Evolutionary conservation across 2,113 vertebrate genomes (phyloP), one percentile per base, ranked within the genome.

Genomic region (Fulmarus glacialis): DNA sequence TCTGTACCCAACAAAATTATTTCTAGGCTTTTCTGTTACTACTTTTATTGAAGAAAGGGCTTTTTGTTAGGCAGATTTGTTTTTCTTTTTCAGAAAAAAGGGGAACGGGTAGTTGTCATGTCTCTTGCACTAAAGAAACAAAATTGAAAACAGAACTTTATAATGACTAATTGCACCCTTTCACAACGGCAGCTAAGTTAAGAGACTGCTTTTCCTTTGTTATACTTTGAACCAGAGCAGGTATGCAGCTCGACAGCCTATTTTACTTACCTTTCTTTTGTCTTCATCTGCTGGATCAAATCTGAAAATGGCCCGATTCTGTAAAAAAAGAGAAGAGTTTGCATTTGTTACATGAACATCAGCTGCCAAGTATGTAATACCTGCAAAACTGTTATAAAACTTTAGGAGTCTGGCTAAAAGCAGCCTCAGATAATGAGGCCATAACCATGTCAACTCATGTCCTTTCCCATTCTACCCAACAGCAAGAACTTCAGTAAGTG

Each of bases 221-320:
- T 47, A 30, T 24, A 27, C 30, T 71, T 84, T 15, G 24, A 22
- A 71, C 12, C 26, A 60, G 32, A 40, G 19, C 62, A 85, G 19
- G 15, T 13, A 34, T 30, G 58, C 43, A 91, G 55, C 40, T 70
- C 8, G 1, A 17, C 1, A 75, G 29, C 6, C 42, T 38, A 3
- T 50, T 55, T 80, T 48, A 74, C 99, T 99, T 97, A 99, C 99
- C 97, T 98, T 99, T 95, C 99, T 99, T 98, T 99, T 98, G 66
- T 99, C 98, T 98, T 99, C 99, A 96, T 99, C 99, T 68, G 98
- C 98, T 85, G 97, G 94, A 83, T 99, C 99, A 98, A 99, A 99
- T 63, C 97, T 98, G 97, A 99, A 99, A 91, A 98, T 98, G 87
- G 98, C 95, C 80, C 94, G 98, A 97, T 99, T 99, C 99, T 99